phyloP scores from a whole-genome alignment of 2,888 invertebrate genomes.

The Lasioglossum vierecki region DNA sequence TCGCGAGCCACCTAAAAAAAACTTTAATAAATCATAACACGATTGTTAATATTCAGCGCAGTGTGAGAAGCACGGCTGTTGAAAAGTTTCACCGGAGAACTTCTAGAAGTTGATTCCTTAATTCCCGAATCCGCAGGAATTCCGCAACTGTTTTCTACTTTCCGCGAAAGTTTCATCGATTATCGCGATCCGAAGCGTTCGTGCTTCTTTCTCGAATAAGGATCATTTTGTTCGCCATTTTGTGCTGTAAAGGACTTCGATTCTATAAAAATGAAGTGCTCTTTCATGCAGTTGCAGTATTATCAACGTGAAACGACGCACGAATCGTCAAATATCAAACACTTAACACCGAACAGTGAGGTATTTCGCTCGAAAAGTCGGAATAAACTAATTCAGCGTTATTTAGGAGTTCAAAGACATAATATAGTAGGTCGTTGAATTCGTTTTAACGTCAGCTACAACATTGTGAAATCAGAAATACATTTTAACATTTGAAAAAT shows the following conservation, averaged over 20 bases:
- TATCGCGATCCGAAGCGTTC: not conserved
- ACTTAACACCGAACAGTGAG: no score
- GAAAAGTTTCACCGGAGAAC: constrained; percentile 1
- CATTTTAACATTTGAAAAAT: no score
- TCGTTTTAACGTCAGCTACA: no score
- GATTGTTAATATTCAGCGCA: not conserved
- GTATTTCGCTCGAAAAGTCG: no score
- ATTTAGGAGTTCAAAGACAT: no score
- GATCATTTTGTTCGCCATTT: not conserved
- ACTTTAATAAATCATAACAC: constrained; percentile 8
- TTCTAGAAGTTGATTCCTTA: not conserved
- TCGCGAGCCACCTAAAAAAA: not conserved
- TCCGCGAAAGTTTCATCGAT: not conserved
- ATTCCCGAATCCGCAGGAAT: not conserved
- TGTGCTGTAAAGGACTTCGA: not conserved
- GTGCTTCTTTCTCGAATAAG: no score
- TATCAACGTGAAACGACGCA: not conserved
- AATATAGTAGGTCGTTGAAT: no score
- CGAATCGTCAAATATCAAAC: not conserved
- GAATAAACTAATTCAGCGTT: no score
- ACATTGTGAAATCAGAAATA: no score
- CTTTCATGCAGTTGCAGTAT: not conserved
- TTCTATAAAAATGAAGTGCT: not conserved
- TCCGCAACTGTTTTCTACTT: not conserved
- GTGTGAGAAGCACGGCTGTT: not conserved